Percentiles rank a stretch among this genome's conserved stretches.
These are phyloP conservation scores for Lasioglossum figueresi DNA, from an alignment of 2,888 invertebrate species.

Conservation along the genomic window DNA sequence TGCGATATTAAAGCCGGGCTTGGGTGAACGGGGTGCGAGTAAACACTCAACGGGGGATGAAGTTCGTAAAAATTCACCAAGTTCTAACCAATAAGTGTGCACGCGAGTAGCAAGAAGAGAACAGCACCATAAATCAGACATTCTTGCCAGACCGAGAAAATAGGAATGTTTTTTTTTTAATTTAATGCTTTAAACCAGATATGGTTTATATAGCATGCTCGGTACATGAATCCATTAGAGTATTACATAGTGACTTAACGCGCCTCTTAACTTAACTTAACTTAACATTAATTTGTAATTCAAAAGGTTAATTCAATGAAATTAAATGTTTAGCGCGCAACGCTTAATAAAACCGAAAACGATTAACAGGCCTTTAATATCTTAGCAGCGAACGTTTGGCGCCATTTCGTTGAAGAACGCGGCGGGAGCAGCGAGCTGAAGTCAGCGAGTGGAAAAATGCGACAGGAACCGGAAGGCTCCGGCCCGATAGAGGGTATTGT, in stretches of 20 bases:
- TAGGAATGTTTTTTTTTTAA: too few species aligned
- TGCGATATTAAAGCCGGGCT: neutral
- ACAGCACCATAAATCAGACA: neutral
- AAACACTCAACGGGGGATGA: neutral
- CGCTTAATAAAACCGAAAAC: too few species aligned
- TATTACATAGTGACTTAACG: too few species aligned
- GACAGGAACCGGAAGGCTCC: slow-evolving; percentile 19
- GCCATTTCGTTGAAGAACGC: neutral
- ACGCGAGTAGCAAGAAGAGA: neutral
- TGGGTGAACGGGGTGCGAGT: neutral
- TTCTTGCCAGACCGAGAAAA: neutral
- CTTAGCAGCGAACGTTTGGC: neutral
- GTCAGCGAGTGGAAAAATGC: neutral
- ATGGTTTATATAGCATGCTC: too few species aligned
- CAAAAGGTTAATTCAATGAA: too few species aligned
- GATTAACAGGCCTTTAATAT: too few species aligned
- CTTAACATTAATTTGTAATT: too few species aligned
- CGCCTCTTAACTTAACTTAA: too few species aligned
- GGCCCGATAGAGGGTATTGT: slow-evolving; percentile 24
- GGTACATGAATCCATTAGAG: too few species aligned
- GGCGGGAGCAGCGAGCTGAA: neutral
- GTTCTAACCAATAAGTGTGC: neutral
- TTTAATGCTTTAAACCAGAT: too few species aligned
- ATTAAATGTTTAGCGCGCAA: too few species aligned
- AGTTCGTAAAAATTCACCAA: neutral